Percentiles rank a stretch among this genome's conserved stretches.
These are phyloP conservation scores for Takifugu rubripes DNA, from an alignment of 2,797 vertebrate genomes.

Conservation along the genomic window DNA sequence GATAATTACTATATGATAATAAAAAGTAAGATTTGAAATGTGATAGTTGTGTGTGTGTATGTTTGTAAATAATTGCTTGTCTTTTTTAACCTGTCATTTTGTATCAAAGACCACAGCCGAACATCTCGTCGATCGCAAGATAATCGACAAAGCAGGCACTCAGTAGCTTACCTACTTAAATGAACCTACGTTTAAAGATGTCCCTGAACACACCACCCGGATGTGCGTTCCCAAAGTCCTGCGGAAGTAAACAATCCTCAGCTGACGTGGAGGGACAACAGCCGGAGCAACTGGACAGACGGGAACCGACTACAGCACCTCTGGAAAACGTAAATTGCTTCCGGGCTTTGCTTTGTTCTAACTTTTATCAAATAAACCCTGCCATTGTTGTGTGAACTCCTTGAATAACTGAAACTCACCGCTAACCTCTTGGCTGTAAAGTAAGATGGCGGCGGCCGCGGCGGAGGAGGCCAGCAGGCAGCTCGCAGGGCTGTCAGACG, in stretches of 20 bases:
- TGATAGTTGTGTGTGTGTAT: too few relatives aligned
- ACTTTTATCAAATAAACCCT: accelerated
- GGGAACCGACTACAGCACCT: accelerated
- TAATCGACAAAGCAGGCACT: too few relatives aligned
- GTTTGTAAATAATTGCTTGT: too few relatives aligned
- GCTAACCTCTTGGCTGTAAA: background rate
- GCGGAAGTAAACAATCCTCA: constrained; percentile 66
- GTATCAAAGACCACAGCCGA: too few relatives aligned
- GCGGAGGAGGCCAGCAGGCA: constrained; percentile 71
- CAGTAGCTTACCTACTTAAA: too few relatives aligned
- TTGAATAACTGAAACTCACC: background rate
- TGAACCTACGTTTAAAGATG: too few relatives aligned
- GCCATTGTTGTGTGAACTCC: background rate
- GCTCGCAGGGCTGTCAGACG: constrained; percentile 89
- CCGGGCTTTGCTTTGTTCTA: accelerated
- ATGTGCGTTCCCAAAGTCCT: constrained; percentile 17
- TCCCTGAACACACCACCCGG: constrained; percentile 38
- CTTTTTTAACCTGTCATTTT: too few relatives aligned
- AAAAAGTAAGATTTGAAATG: too few relatives aligned
- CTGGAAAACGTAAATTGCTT: accelerated
- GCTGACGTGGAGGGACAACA: constrained; percentile 60
- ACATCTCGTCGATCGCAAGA: too few relatives aligned
- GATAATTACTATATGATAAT: too few relatives aligned
- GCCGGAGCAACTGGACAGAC: background rate
- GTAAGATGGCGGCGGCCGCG: constrained; percentile 71